A percentile compares a stretch with the other conserved stretches of the same genome.
Conservation (phyloP, 2,113 vertebrate species). For the Oenanthe oenanthe region DNA sequence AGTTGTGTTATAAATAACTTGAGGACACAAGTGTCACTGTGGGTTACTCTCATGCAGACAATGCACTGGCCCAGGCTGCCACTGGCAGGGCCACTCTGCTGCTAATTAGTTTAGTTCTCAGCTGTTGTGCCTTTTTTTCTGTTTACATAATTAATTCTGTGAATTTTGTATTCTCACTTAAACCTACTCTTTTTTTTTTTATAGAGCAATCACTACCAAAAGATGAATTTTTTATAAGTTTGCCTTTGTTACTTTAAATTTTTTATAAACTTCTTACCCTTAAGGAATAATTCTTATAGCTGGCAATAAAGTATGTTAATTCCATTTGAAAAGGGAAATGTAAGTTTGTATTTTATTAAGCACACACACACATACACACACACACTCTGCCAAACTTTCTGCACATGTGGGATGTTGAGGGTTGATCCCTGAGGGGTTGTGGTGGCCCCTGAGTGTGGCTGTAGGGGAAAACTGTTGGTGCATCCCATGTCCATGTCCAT, state of each 20-base stretch:
- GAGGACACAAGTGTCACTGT: background rate
- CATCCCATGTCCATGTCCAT: fast-evolving
- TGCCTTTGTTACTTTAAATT: constrained; percentile 77
- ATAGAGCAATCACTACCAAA: constrained; percentile 73
- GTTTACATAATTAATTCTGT: constrained; percentile 69
- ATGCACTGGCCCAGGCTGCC: background rate
- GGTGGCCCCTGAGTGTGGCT: background rate
- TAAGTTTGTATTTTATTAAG: constrained; percentile 63
- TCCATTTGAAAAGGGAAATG: constrained; percentile 55
- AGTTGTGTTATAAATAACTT: background rate
- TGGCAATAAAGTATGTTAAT: constrained; percentile 68
- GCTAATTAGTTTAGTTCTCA: constrained; percentile 49
- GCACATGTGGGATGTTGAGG: fast-evolving
- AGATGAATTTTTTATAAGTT: constrained; percentile 81
- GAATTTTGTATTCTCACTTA: constrained; percentile 63
- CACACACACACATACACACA: background rate
- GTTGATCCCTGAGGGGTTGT: background rate
- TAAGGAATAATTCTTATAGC: constrained; percentile 71
- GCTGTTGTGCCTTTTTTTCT: background rate
- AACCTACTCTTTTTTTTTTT: constrained; percentile 65
- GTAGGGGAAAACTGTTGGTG: fast-evolving
- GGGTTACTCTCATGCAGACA: background rate
- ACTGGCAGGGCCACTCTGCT: background rate
- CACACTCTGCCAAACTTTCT: background rate
- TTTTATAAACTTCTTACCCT: constrained; percentile 75